phyloP scores from a whole-genome alignment of 2,797 vertebrate genomes.

The Pseudocheirus occidentalis region DNA sequence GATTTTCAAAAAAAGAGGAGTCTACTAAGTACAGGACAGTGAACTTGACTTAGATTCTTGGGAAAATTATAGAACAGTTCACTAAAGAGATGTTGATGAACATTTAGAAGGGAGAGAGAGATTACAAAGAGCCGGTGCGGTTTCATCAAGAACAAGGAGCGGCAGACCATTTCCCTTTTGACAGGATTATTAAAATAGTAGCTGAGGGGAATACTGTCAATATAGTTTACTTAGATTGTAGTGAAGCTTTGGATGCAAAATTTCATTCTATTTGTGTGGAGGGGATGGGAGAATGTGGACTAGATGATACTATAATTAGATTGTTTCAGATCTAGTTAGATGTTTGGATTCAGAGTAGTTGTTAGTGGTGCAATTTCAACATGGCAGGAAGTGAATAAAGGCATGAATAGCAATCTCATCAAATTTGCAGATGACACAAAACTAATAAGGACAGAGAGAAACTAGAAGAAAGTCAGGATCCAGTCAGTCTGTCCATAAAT shows the following conservation, averaged over 20 bases:
- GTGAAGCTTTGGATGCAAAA: neutral
- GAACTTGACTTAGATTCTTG: neutral
- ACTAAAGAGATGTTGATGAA: neutral
- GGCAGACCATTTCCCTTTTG: neutral
- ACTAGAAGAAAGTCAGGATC: neutral
- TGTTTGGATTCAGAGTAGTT: neutral
- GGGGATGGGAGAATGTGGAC: neutral
- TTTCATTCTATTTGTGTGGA: neutral
- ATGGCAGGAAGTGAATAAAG: neutral
- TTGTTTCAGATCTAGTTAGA: neutral
- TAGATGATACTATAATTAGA: neutral
- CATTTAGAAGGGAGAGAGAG: neutral
- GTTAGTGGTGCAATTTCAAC: neutral
- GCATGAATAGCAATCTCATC: neutral
- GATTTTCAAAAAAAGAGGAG: neutral
- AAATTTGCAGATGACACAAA: neutral
- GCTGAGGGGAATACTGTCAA: neutral
- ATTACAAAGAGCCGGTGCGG: neutral
- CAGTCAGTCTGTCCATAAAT: neutral
- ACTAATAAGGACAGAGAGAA: neutral
- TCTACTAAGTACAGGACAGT: neutral
- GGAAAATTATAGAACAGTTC: neutral
- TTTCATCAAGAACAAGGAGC: neutral
- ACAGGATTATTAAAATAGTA: neutral
- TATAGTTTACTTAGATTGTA: neutral